Evolutionary conservation across 2,797 vertebrate genomes (phyloP).

Genomic region (Characodon lateralis): DNA sequence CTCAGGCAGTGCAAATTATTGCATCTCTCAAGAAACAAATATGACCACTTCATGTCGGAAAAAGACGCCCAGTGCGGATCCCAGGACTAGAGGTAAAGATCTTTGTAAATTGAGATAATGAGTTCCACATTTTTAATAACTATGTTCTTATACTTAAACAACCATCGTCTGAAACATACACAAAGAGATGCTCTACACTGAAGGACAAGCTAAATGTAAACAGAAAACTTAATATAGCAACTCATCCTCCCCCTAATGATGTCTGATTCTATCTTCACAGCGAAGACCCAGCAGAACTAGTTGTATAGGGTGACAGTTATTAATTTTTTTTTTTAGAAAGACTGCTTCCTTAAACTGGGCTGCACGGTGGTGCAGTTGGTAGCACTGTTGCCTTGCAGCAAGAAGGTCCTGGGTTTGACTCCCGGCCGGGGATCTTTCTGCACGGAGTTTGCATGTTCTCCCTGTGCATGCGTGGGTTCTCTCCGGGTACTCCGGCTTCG

Average conservation of each 20-base stretch:
- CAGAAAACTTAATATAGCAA: background rate
- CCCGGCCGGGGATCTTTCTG: no score
- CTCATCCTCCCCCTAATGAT: background rate
- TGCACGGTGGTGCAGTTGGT: no score
- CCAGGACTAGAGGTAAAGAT: background rate
- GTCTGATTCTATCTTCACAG: background rate
- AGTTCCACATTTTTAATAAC: background rate
- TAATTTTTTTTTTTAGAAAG: background rate
- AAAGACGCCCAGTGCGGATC: background rate
- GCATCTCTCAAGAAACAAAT: background rate
- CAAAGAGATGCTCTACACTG: background rate
- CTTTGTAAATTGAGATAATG: background rate
- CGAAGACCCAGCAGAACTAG: slow-evolving; percentile 20
- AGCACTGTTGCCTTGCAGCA: no score
- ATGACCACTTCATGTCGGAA: background rate
- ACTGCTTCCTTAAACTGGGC: slow-evolving; percentile 16
- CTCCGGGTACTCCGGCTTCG: no score
- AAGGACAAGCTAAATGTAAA: background rate
- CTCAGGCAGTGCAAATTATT: background rate
- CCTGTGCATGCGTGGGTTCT: no score
- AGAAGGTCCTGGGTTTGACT: no score
- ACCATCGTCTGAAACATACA: background rate
- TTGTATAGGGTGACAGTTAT: slow-evolving; percentile 20
- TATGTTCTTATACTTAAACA: background rate
- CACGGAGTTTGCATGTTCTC: no score